Evolutionary conservation across 2,888 invertebrate species (phyloP), one percentile per base, ranked within the genome.

Genomic region (Clunio marinus): DNA sequence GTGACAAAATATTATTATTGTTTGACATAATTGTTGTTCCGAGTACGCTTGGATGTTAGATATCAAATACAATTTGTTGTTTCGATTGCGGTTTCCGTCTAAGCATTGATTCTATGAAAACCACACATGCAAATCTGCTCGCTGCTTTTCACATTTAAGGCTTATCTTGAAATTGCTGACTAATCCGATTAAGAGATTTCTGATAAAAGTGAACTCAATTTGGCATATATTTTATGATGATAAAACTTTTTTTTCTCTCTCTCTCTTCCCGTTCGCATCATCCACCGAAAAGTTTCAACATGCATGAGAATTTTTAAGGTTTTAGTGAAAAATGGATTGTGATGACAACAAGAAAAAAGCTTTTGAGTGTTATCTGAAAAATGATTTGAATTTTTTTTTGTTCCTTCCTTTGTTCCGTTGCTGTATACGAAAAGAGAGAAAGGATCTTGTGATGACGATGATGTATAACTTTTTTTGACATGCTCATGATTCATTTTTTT

Each of bases 131-230:
- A 41, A 41, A 41, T 41, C 41, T 15, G 41, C 41, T 41, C 41
- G 41, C 41, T 32, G 15, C 10, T n/a, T 10, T 41, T 41, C 2
- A n/a, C n/a, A 41, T 41, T n/a, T 10, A 15, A 41, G 41, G n/a
- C 15, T 41, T 41, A 41, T 41, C 15, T 10, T 10, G 10, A 10
- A 41, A 41, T 2, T 41, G 41, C 41, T 41, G 41, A 41, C 41
- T 41, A 41, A 41, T 41, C 41, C 41, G 41, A 41, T 41, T 41
- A 41, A 41, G 41, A 41, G 41, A 41, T 41, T 41, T 41, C 15
- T 15, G 41, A 41, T 41, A 41, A 41, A 41, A 41, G 41, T 41
- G 41, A 41, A 10, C 15, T 41, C 41, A 41, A 3, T 41, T n/a
- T 15, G 41, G 2, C 15, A 10, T 41, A 41, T 15, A 10, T 15